These are phyloP conservation scores for Epirrita christyi DNA, from an alignment of 2,888 invertebrate species.

Conservation along the genomic window DNA sequence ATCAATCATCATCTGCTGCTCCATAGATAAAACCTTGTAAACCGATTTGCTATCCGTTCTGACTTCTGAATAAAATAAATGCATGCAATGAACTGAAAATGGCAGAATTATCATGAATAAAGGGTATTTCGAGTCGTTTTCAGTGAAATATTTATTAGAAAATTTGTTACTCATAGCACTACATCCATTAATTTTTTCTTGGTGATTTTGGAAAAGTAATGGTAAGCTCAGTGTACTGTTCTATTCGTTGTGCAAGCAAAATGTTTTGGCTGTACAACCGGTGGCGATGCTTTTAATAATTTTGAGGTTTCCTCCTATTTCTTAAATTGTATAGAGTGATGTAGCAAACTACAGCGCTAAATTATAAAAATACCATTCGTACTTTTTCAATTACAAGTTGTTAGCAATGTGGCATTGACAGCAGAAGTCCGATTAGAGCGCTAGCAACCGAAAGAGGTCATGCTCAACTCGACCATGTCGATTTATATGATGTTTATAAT, in stretches of 20 bases:
- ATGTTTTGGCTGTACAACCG: slow-evolving; percentile 59
- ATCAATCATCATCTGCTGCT: no score
- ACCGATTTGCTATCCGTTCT: no score
- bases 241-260: slow-evolving; percentile 26
- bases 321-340: background rate
- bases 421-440: slow-evolving; percentile 43
- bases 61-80: background rate
- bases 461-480: slow-evolving; percentile 44
- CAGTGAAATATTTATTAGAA: background rate
- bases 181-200: background rate
- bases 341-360: background rate
- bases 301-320: slow-evolving; percentile 10
- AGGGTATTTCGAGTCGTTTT: slow-evolving; percentile 13
- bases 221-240: slow-evolving; percentile 55
- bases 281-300: slow-evolving; percentile 52
- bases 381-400: background rate
- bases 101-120: slow-evolving; percentile 22
- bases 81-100: slow-evolving; percentile 34
- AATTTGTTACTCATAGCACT: slow-evolving; percentile 6
- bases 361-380: slow-evolving; percentile 3
- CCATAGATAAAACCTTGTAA: no score
- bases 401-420: slow-evolving; percentile 66
- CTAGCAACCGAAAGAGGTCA: slow-evolving; percentile 72
- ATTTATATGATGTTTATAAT: slow-evolving; percentile 45
- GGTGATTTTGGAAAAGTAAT: slow-evolving; percentile 53